Evolutionary conservation across 53 echinoderm and acorn worm genomes (phyloP), one percentile per base, ranked within the genome.

Genomic region (Stichopus horrens): DNA sequence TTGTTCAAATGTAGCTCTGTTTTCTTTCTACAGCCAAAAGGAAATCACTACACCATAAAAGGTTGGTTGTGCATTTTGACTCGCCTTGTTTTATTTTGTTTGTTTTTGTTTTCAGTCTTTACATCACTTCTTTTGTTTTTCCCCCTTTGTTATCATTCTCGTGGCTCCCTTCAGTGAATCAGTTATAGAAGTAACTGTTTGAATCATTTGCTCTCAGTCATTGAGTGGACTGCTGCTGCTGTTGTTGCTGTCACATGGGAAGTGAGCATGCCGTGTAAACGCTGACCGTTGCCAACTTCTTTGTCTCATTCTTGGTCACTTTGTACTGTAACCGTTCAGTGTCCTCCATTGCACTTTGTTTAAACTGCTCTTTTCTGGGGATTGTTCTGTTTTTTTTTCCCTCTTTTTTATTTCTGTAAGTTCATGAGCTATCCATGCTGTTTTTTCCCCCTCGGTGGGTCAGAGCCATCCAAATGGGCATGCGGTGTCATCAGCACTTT

Each of bases 41-140:
- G 81, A 81, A 81, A 81, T 81, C 81, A 81, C 58, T 56, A 21
- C 81, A 81, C 22, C 81, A 81, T 81, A 81, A 81, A 81, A 81
- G 81, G 81, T 81, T 81, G 81, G 81, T 81, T 11, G 81, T 81
- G 55, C 81, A 81, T 81, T 81, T 81, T 56, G 81, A 20, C 71
- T 71, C 18, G 71, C 19, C 19, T 71, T 18, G 63, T 63, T 63
- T 63, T 13, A 10, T 8, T 10, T 63, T 16, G 11, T 63, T 63
- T 63, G 10, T 37, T 63, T 63, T 63, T 7, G 63, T 63, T 13
- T 37, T 37, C 37, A 37, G 37, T 37, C 37, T 37, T 37, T 37
- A 37, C 37, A 63, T 16, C 63, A 63, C 63, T 63, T 37, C 0
- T 63, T 10, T 63, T 63, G 63, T 79, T 37, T 37, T 37, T 37